A percentile compares a stretch with the other conserved stretches of the same genome.
These are phyloP conservation scores for Darevskia mixta DNA, from an alignment of 2,797 vertebrate genomes.

Conservation along the genomic window DNA sequence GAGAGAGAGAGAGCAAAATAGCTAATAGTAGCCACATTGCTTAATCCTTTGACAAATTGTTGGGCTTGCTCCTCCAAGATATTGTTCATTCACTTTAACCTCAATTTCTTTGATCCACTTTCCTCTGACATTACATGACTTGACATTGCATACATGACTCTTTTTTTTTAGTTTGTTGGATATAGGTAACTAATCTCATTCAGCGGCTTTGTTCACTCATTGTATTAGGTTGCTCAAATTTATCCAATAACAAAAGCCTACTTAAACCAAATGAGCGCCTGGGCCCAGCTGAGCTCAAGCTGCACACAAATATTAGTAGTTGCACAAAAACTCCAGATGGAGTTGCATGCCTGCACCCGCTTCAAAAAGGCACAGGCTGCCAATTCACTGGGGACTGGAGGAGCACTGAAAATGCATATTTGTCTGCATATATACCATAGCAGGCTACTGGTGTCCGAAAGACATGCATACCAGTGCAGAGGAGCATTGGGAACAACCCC, in stretches of 20 bases:
- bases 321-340: background rate
- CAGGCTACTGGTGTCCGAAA: background rate
- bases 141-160: background rate
- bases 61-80: conserved; percentile 21
- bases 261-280: conserved; percentile 1
- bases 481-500: background rate
- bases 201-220: background rate
- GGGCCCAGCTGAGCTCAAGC: background rate
- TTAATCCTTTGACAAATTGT: conserved; percentile 15
- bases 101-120: conserved; percentile 23
- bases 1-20: background rate
- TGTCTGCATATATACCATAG: background rate
- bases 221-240: background rate
- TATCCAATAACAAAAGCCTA: background rate
- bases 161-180: background rate
- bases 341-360: too few relatives aligned
- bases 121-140: conserved; percentile 10
- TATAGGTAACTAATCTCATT: background rate
- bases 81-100: conserved; percentile 4
- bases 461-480: background rate
- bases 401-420: background rate
- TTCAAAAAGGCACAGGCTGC: background rate
- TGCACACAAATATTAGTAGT: background rate
- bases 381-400: background rate
- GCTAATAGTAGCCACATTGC: background rate